Conservation (phyloP, 1,140 invertebrate genomes). For the Papilio polytes region DNA sequence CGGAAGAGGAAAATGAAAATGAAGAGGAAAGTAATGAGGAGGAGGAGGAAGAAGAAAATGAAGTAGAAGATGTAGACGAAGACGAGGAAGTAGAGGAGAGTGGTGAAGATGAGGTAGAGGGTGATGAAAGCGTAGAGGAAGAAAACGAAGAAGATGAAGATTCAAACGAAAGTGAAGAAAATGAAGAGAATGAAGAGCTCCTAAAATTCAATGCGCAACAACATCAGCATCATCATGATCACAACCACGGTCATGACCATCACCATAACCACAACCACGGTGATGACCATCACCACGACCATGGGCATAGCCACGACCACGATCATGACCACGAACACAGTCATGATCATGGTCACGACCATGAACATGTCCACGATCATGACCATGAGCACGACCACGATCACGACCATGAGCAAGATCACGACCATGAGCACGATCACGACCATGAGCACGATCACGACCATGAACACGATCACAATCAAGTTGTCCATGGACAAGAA, state of each 20-base stretch:
- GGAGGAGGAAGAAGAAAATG: slow-evolving; percentile 32
- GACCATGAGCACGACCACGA: not conserved
- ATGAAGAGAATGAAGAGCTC: slow-evolving; percentile 20
- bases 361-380: slow-evolving; percentile 30
- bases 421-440: not conserved
- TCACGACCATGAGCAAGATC: not conserved
- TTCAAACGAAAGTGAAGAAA: slow-evolving; percentile 14
- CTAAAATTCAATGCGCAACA: not conserved
- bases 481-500: not conserved
- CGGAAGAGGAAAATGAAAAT: slow-evolving; percentile 34
- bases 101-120: slow-evolving; percentile 13
- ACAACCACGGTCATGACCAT: not conserved
- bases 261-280: not conserved
- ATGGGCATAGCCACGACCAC: slow-evolving; percentile 22
- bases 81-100: slow-evolving; percentile 2
- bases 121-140: not conserved
- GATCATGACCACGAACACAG: slow-evolving; percentile 34
- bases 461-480: not conserved
- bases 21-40: slow-evolving; percentile 1
- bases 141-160: slow-evolving; percentile 28
- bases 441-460: not conserved
- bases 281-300: slow-evolving; percentile 9
- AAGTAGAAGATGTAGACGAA: not conserved
- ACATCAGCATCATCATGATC: slow-evolving; percentile 12
- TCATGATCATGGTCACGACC: slow-evolving; percentile 29